phyloP scores from a whole-genome alignment of 2,888 invertebrate species.

The Metellina segmentata region DNA sequence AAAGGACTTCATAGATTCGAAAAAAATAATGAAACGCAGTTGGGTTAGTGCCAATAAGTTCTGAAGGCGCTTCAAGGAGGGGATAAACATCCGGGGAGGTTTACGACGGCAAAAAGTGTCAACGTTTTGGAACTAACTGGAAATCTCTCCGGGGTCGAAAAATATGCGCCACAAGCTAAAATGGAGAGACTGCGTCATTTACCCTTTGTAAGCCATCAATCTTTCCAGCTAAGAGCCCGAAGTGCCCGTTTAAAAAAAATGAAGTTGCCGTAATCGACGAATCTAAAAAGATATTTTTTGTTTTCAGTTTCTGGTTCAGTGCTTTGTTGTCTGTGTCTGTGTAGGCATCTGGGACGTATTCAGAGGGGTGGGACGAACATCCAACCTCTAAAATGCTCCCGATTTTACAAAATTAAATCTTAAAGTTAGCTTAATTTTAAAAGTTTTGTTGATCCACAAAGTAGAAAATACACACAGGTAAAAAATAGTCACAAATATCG shows the following conservation, averaged over 20 bases:
- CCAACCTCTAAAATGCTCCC: no score
- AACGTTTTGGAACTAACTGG: conserved; percentile 34
- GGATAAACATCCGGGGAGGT: conserved; percentile 22
- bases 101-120: conserved; percentile 41
- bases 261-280: no score
- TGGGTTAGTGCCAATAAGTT: conserved; percentile 41
- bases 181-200: conserved; percentile 5
- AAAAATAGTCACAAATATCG: no score
- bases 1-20: not conserved
- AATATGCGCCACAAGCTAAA: conserved; percentile 18
- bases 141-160: conserved; percentile 24
- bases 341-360: no score
- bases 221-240: not conserved
- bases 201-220: not conserved
- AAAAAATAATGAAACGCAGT: conserved; percentile 49
- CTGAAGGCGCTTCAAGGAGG: conserved; percentile 8
- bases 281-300: no score
- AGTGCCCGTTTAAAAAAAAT: not conserved
- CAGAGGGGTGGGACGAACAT: no score
- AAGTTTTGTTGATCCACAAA: no score
- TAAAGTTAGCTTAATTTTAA: no score
- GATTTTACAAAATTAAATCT: no score
- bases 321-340: no score
- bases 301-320: no score
- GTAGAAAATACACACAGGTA: no score